Percentiles rank a stretch among this genome's conserved stretches.
Conservation (phyloP, 2,797 vertebrate species). For the Rhinoraja longicauda region DNA sequence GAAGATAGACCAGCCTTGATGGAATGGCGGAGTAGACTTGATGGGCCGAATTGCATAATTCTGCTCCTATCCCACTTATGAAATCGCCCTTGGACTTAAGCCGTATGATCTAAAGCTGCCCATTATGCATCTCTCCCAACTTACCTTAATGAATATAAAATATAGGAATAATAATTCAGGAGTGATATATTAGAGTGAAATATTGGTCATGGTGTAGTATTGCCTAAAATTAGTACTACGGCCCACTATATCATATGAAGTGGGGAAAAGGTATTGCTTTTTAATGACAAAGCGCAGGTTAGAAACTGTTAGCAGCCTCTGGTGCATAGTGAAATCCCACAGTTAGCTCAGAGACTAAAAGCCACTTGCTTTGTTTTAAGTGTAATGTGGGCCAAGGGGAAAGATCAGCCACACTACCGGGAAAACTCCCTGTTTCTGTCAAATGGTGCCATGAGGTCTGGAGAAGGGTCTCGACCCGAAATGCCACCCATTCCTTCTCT, state of each 20-base stretch:
- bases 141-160: not conserved
- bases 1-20: too few relatives aligned
- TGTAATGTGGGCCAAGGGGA: not conserved
- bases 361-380: not conserved
- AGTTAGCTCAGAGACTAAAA: too few relatives aligned
- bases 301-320: not conserved
- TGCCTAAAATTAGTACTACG: not conserved
- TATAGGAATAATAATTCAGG: not conserved
- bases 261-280: not conserved
- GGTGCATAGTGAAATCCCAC: not conserved
- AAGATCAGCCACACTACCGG: not conserved
- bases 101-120: not conserved
- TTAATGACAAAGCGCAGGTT: not conserved
- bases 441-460: not conserved
- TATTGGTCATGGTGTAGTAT: not conserved
- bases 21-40: too few relatives aligned
- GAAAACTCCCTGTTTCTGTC: not conserved
- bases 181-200: not conserved
- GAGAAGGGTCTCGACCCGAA: too few relatives aligned
- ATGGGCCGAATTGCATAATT: too few relatives aligned
- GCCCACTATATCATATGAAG: not conserved
- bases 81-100: too few relatives aligned
- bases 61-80: too few relatives aligned
- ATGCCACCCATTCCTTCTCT: too few relatives aligned
- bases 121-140: not conserved